Evolutionary conservation across 2,888 invertebrate genomes (phyloP), one percentile per base, ranked within the genome.

Genomic region (Eremobia ochroleuca): DNA sequence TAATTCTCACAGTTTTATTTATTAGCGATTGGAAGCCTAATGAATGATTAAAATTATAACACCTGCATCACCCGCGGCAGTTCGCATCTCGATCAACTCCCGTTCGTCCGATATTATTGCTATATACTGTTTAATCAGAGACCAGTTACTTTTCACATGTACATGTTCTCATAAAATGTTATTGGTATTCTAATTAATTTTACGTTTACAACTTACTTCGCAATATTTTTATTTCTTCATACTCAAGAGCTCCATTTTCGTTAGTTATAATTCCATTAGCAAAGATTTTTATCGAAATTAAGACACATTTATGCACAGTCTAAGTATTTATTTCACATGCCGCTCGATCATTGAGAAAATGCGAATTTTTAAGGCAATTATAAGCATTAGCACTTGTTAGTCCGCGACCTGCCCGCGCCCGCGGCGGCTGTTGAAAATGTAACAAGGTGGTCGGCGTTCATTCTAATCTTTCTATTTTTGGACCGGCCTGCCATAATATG

Each of bases 401-500:
- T 73, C 67, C 64, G 65, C 67, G 72, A 43, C 74, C 70, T 52
- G 85, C 85, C 85, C 55, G 85, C 73, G 88, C 89, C 89, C 76
- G 84, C 75, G 87, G 89, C 89, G 82, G 81, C 58, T 73, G 73
- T 88, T 89, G 86, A 86, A 93, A 93, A 90, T 93, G 92, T 93
- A 92, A 92, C 94, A 91, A 94, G 94, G 94, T 92, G 89, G 92
- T 90, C 91, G 65, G 89, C 87, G 81, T 80, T 89, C 88, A 85
- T 85, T 91, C 90, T 92, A 93, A 93, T 93, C 92, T 92, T 90
- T 92, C 92, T 94, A 92, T 92, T 94, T 94, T 92, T 86, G 92
- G 92, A 86, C 76, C 85, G 87, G 83, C 81, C 77, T 61, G 82
- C 87, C 86, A 83, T 83, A 84, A 81, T 73, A 82, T 87, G 87